Evolutionary conservation across 2,888 invertebrate species (phyloP), one percentile per base, ranked within the genome.

Genomic region (Pyrocoelia pectoralis): DNA sequence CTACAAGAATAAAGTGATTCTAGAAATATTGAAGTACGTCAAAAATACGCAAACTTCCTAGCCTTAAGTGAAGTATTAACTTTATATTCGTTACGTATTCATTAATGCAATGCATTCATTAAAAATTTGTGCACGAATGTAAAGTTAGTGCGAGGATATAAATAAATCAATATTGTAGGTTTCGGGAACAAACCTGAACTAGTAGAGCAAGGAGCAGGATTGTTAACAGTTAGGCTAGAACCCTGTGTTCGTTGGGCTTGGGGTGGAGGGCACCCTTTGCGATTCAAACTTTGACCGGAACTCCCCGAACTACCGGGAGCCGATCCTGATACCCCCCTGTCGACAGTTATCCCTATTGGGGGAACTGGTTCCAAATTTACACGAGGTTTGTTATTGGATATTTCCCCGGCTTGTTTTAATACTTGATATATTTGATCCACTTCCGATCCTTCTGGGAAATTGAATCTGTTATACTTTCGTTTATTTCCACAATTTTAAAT

Each of bases 381-480:
- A 52, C 78, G 75, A 57, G 77, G 77, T 75, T 79, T 81, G 73
- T 71, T 80, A 80, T 86, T 87, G 77, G 89, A 87, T 79, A 94
- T 92, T 87, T 95, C 94, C 81, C 93, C 94, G 79, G 95, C 95
- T 83, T 95, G 93, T 87, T 95, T 95, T 86, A 95, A 88, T 82
- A 95, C 94, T 87, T 94, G 94, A 86, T 95, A 95, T 83, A 93
- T 94, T 84, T 91, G 91, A 87, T 95, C 95, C 86, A 94, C 89
- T 86, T 94, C 91, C 77, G 85, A 59, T 24, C 66, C 57, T 56
- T 66, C 66, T 66, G 59, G 56, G 65, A 65, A 65, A 65, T 53
- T 43, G 51, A 54, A 55, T 33, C 24, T 24, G 24, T 24, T 24
- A 24, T 24, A 24, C 24, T 24, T 24, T 24, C 24, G 24, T 24